Conservation (phyloP, 1,140 invertebrate genomes). For the Trichonephila inaurata region DNA sequence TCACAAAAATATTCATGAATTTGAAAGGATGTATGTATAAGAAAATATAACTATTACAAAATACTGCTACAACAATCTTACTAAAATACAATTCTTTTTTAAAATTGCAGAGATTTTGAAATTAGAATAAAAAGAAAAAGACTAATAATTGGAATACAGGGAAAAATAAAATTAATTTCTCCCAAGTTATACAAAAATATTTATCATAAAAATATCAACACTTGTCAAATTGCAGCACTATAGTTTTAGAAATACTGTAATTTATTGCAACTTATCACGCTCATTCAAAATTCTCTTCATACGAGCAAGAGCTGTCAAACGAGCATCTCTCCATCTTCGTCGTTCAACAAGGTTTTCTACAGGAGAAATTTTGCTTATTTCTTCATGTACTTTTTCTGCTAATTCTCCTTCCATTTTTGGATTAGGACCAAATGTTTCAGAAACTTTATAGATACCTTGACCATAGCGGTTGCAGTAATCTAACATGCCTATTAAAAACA, state of each 20-base stretch:
- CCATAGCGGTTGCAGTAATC: constrained; percentile 88
- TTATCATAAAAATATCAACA: not conserved
- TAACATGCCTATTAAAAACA: constrained; percentile 83
- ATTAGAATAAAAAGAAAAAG: too few species aligned
- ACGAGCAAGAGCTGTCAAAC: constrained; percentile 89
- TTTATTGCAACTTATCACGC: not conserved
- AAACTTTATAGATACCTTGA: constrained; percentile 84
- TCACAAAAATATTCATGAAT: too few species aligned
- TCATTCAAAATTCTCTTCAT: constrained; percentile 84
- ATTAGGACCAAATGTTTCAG: constrained; percentile 87
- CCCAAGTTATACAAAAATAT: not conserved
- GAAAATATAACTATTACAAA: too few species aligned
- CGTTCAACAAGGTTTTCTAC: constrained; percentile 88
- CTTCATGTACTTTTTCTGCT: constrained; percentile 81
- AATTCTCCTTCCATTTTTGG: constrained; percentile 84
- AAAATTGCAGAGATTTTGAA: too few species aligned
- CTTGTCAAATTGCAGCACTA: not conserved
- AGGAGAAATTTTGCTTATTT: constrained; percentile 88
- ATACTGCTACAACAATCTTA: too few species aligned
- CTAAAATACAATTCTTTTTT: too few species aligned
- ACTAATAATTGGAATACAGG: too few species aligned
- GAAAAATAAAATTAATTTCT: not conserved
- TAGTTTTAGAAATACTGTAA: not conserved
- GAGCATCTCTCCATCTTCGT: constrained; percentile 90
- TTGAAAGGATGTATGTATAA: too few species aligned